A percentile compares a stretch with the other conserved stretches of the same genome.
These are phyloP conservation scores for Xenopus borealis DNA, from an alignment of 2,113 vertebrate species.

Conservation along the genomic window DNA sequence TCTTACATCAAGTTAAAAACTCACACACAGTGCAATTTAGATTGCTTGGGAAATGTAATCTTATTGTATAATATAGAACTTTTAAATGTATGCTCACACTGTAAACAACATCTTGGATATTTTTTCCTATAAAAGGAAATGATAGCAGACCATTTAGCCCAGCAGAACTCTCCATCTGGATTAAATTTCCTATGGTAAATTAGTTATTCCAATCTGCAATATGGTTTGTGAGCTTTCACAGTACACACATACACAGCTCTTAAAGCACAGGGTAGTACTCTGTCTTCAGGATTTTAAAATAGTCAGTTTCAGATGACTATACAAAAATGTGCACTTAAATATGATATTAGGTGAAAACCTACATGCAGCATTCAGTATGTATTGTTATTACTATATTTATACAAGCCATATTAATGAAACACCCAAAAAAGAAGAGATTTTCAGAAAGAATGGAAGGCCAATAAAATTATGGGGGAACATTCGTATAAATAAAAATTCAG, in stretches of 20 bases:
- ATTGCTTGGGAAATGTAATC: slow-evolving; percentile 4
- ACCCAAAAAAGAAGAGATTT: no score
- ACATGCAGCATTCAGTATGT: no score
- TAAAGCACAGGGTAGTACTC: no score
- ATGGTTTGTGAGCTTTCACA: slow-evolving; percentile 24
- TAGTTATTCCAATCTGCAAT: slow-evolving; percentile 26
- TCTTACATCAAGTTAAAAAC: background rate
- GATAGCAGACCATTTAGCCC: slow-evolving; percentile 20
- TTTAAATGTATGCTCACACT: slow-evolving; percentile 12
- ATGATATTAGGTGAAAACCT: no score
- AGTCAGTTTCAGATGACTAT: no score
- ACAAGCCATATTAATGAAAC: no score
- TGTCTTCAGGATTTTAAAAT: no score
- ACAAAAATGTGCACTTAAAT: no score
- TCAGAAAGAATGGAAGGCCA: no score
- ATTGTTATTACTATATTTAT: no score
- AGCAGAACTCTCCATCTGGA: slow-evolving; percentile 33
- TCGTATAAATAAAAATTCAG: no score
- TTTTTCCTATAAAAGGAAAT: slow-evolving; percentile 40
- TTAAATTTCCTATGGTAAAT: slow-evolving; percentile 41
- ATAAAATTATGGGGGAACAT: no score
- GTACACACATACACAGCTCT: slow-evolving; percentile 1
- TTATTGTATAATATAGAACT: background rate
- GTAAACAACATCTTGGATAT: background rate
- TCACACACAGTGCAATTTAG: background rate